Base-by-base conservation (phyloP, 2,797 vertebrate genomes). In the Harpagifer antarcticus region DNA sequence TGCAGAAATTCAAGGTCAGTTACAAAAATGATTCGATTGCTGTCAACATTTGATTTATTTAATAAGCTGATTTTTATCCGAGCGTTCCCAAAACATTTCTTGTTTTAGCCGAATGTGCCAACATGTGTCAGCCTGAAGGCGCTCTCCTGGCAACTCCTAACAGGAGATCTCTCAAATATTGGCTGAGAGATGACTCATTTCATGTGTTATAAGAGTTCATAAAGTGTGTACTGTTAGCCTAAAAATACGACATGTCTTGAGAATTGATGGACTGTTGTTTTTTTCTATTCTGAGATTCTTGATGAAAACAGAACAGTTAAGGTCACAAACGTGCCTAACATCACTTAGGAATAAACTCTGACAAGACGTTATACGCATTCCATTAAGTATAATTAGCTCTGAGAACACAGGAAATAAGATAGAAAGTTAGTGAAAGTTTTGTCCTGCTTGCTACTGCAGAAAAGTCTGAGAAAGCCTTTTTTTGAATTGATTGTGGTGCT, bases 1-100 rank as follows among this genome's bases (percentile, higher is more conserved):
- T 31, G 33, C 63, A 33, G 19, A 43, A 70, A 57, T 50, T 20
- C 78, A 62, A 83, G 75, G 70, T 86, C 75, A 70, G 49, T 45
- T 27, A 15, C 0, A 44, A 44, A 78, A 76, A 33, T 45, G 8
- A 45, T 67, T 72, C 20, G 9, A 17, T 60, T 72, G 74, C 60
- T 78, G 49, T 83, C 44, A 77, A 72, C 52, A 59, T 59, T 14
- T 9, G 47, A 52, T 45, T 40, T 55, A 58, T 81, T 61, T 69
- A 69, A 82, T 68, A 40, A 76, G 55, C n/a, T 50, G n/a, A 81
- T 79, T 79, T 81, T 55, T 61, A 70, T 72, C 9, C 42, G 2
- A 63, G 16, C 2, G 6, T 72, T 67, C 55, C 65, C 49, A 63
- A 74, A 86, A 63, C 55, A 65, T 58, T 15, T 55, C 23, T 37